Base-by-base conservation (phyloP, 2,113 vertebrate species). In the Sakesphorus luctuosus region DNA sequence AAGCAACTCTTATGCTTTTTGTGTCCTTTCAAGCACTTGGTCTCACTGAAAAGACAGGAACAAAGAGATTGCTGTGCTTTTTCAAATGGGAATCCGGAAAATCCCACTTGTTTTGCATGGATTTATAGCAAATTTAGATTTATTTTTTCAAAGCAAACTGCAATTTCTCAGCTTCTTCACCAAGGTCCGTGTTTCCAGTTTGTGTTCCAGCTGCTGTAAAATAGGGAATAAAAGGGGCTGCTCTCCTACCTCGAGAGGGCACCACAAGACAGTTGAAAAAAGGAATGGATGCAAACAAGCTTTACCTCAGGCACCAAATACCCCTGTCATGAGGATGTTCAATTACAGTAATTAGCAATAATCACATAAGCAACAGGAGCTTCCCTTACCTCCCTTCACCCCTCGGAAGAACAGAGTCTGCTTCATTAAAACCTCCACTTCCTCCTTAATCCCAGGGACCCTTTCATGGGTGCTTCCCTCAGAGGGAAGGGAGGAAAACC, bases 161-260 rank as follows among this genome's bases (percentile, higher is more conserved):
- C 58, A 65, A 33, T 83, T 76, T 79, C 58, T 76, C 78, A 75
- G 29, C 46, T 71, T 47, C 38, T 56, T 77, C 71, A 18, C 19
- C 31, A 23, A 21, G 19, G 18, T 74, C 69, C 55, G 63, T 33
- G 46, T 59, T 74, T 52, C 61, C 86, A 78, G 35, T 14, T 28
- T 5, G 2, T 12, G 35, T 29, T 67, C 44, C 92, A 52, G 68
- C 63, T 50, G 72, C 75, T 1, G 0, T 16, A 35, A 72, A 68
- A 66, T 0, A 50, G 12, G 1, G 5, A 90, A 46, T 43, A 20
- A 74, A 90, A 43, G 1, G 7, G 10, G 24, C 56, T 66, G 89
- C 69, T 82, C 71, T 89, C 69, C 83, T 63, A 68, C 96, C 97
- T 96, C 96, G 67, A 93, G 97, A 88, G 96, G 97, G 96, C 97